Evolutionary conservation across 2,797 vertebrate genomes (phyloP).

Genomic region (Monodelphis domestica): DNA sequence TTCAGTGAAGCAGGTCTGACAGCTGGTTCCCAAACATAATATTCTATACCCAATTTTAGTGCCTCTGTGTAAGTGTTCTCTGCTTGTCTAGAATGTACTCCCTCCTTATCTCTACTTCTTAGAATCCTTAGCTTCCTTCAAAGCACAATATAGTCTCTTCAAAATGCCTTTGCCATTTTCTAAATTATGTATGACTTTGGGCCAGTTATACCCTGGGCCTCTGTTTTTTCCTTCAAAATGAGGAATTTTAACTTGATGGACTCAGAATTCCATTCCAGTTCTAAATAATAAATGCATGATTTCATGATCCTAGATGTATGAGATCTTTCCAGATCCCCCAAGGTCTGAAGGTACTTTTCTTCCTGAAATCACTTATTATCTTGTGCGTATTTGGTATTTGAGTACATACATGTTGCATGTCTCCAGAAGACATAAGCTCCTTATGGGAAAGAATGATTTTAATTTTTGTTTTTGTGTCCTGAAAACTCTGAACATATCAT

Average conservation of each 20-base stretch:
- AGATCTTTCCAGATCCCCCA: neutral
- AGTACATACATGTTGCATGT: neutral
- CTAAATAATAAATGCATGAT: neutral
- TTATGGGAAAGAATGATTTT: neutral
- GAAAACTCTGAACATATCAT: neutral
- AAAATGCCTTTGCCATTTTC: neutral
- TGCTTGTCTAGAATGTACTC: neutral
- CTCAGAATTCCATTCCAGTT: neutral
- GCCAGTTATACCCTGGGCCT: neutral
- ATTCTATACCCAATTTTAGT: neutral
- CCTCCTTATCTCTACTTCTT: neutral
- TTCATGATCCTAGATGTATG: neutral
- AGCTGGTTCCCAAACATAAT: neutral
- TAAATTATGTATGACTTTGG: neutral
- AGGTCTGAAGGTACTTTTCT: neutral
- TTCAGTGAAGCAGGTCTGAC: neutral
- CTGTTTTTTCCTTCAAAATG: neutral
- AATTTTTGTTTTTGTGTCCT: neutral
- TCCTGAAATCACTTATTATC: neutral
- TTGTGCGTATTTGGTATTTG: neutral
- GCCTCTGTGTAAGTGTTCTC: neutral
- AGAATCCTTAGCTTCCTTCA: neutral
- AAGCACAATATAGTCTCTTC: neutral
- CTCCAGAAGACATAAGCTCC: neutral
- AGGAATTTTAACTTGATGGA: neutral